A percentile compares a stretch with the other conserved stretches of the same genome.
Evolutionary conservation across 2,113 vertebrate genomes (phyloP).

Genomic region (Amphiprion ocellaris): DNA sequence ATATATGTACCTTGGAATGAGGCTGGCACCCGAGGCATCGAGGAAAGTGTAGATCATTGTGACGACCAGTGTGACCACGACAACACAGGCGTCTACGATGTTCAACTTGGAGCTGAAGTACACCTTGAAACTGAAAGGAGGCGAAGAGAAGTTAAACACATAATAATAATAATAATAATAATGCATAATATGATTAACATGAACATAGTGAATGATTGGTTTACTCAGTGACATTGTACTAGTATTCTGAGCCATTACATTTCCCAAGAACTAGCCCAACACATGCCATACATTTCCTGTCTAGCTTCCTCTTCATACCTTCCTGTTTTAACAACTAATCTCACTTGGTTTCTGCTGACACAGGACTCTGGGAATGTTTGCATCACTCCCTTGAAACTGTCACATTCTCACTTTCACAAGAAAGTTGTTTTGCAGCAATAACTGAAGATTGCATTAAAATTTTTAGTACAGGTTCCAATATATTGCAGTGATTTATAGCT

Average conservation of each 20-base stretch:
- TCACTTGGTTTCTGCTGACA: constrained; percentile 60
- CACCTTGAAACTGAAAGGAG: constrained; percentile 83
- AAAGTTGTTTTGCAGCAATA: not conserved
- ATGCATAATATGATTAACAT: not conserved
- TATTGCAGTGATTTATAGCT: not conserved
- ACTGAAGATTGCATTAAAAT: not conserved
- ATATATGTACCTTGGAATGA: constrained; percentile 87
- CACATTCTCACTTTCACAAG: not conserved
- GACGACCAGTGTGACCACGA: constrained; percentile 86
- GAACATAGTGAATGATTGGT: not conserved
- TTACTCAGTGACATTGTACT: not conserved
- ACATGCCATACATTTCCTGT: constrained; percentile 62
- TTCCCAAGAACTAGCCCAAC: not conserved
- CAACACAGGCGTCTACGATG: constrained; percentile 87
- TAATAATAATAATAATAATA: no score
- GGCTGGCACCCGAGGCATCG: constrained; percentile 77
- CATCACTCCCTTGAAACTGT: not conserved
- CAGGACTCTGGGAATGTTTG: constrained; percentile 32
- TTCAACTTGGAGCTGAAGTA: constrained; percentile 92
- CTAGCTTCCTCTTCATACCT: constrained; percentile 64
- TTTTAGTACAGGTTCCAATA: not conserved
- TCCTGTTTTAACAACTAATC: constrained; percentile 66
- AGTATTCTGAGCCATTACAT: not conserved
- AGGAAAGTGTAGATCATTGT: constrained; percentile 86
- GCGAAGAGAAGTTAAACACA: not conserved